Evolutionary conservation across 2,888 invertebrate species (phyloP), one percentile per base, ranked within the genome.

Genomic region (Hymenopus coronatus): DNA sequence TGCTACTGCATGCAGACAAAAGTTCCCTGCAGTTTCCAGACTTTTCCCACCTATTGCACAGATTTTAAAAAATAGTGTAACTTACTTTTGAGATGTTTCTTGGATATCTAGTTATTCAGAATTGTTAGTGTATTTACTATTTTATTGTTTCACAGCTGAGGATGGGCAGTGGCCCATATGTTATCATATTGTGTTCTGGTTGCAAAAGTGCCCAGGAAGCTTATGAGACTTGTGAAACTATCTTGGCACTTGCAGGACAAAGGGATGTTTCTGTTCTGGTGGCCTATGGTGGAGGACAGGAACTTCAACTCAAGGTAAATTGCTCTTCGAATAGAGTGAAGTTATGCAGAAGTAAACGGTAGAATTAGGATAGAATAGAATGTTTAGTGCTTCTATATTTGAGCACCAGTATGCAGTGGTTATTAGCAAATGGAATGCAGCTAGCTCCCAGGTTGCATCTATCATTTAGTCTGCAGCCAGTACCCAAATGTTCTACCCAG

Each of bases 121-220:
- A 30, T 20, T 0, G 30, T 28, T 28, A 30, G 9, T 40, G 1
- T 3, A 83, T 1, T 30, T 83, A 7, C 9, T 14, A 46, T 30
- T 33, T 85, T 87, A 84, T 46, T 84, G 88, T 89, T 40, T 87
- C 83, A 25, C 82, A 89, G 89, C 25, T 85, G 12, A 91, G 91
- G 84, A 83, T 88, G 54, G 93, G 94, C 28, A 94, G 94, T 83
- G 95, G 96, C 70, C 97, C 97, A 0, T 93, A 95, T 25, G 95
- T 94, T 28, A 93, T 97, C 8, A 95, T 97, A 89, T 92, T 97
- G 28, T 96, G 96, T 91, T 94, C 96, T 0, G 95, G n/a, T 91
- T 94, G 91, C 95, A 95, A 85, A 95, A 95, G 28, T 88, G 93
- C 92, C 7, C 90, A 91, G 86, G 87, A 87, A 3, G 91, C 93